These are phyloP conservation scores for Henicopernis longicauda DNA, from an alignment of 2,113 vertebrate genomes.

Conservation along the genomic window DNA sequence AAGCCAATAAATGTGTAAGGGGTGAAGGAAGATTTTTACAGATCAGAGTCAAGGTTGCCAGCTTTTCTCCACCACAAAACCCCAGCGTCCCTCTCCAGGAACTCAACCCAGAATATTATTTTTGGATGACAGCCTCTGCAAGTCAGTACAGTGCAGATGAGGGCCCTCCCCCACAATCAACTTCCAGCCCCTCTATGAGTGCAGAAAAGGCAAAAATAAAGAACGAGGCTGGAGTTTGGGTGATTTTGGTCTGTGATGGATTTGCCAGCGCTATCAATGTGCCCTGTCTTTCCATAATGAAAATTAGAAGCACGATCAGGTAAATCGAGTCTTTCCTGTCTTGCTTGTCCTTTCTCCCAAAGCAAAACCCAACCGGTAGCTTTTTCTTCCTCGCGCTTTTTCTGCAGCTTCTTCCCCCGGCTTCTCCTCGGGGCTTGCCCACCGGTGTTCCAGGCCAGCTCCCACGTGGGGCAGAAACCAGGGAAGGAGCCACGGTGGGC, in stretches of 20 bases:
- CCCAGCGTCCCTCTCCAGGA: conserved; percentile 65
- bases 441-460: not conserved
- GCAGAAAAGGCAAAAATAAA: conserved; percentile 8
- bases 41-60: conserved; percentile 52
- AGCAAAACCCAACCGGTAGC: not conserved
- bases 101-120: conserved; percentile 55
- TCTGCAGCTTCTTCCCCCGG: not conserved
- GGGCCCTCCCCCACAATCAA: not conserved
- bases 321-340: not conserved
- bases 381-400: not conserved
- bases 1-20: conserved; percentile 30
- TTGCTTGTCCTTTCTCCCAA: not conserved
- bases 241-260: not conserved
- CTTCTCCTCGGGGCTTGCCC: not conserved
- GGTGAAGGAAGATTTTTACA: conserved; percentile 52
- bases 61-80: conserved; percentile 58
- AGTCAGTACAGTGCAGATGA: conserved; percentile 19
- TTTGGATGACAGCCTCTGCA: conserved; percentile 51
- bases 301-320: not conserved
- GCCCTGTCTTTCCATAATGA: not conserved
- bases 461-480: not conserved
- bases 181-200: not conserved
- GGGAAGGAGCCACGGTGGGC: not conserved
- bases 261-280: not conserved
- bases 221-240: not conserved